These are phyloP conservation scores for Drosophila insularis DNA, from an alignment of 1,140 invertebrate species.

Conservation along the genomic window DNA sequence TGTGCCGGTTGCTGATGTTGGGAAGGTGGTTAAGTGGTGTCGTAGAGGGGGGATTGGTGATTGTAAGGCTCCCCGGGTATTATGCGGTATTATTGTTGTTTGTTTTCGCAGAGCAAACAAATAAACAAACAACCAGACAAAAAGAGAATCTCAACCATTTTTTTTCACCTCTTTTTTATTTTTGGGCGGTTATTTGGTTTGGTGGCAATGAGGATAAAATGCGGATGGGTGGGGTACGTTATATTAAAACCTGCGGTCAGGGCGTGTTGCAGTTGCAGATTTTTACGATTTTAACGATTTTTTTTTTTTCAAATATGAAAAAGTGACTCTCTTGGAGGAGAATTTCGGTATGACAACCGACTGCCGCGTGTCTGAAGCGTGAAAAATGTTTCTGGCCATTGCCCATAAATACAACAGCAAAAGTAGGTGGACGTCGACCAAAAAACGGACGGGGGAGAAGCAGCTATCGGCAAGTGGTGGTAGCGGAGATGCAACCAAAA, in stretches of 20 bases:
- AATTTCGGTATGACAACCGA: conserved; percentile 32
- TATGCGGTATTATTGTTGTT: conserved; percentile 62
- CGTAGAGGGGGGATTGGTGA: not conserved
- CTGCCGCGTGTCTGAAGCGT: conserved; percentile 51
- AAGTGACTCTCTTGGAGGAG: conserved; percentile 1
- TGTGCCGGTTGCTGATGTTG: conserved; percentile 22
- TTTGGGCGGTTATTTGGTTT: too few relatives aligned
- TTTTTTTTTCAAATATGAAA: conserved; percentile 19
- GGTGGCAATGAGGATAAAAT: not conserved
- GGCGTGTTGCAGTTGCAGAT: conserved; percentile 34
- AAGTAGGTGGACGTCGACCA: not conserved
- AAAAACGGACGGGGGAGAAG: too few relatives aligned
- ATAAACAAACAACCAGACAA: conserved; percentile 44
- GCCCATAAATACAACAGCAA: conserved; percentile 35
- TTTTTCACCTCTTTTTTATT: conserved; percentile 27
- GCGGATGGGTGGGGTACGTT: not conserved
- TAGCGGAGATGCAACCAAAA: not conserved
- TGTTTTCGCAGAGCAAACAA: conserved; percentile 53
- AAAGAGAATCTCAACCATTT: conserved; percentile 34
- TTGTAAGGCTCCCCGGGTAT: conserved; percentile 29
- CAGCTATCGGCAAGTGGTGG: not conserved
- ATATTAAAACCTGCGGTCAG: conserved; percentile 64
- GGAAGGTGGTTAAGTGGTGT: conserved; percentile 4
- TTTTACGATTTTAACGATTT: conserved; percentile 19
- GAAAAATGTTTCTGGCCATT: conserved; percentile 53